Conservation (phyloP, 2,797 vertebrate genomes). For the Dicrostonyx torquatus region DNA sequence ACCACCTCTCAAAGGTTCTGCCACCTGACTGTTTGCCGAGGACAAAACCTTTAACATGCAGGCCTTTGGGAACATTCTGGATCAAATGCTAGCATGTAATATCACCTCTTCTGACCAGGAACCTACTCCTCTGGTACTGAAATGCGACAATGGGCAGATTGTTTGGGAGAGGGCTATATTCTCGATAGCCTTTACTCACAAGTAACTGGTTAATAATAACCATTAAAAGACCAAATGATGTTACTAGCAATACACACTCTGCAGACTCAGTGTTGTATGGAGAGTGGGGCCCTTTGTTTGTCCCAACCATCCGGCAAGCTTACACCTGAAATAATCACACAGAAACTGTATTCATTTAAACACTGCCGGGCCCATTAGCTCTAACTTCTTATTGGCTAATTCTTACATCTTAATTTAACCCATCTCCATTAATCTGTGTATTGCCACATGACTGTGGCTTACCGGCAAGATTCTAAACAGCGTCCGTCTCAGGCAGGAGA, state of each 20-base stretch:
- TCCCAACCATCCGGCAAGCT: too few relatives aligned
- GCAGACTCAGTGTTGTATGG: background rate
- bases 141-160: background rate
- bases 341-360: too few relatives aligned
- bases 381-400: too few relatives aligned
- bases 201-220: background rate
- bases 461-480: too few relatives aligned
- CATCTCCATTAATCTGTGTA: too few relatives aligned
- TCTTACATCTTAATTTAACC: too few relatives aligned
- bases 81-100: background rate
- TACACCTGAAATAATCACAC: too few relatives aligned
- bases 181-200: background rate
- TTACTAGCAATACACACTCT: background rate
- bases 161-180: background rate
- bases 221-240: background rate
- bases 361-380: too few relatives aligned
- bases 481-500: too few relatives aligned
- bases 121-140: background rate
- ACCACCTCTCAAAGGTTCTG: background rate
- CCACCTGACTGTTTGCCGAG: background rate
- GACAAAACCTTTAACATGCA: background rate
- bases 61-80: background rate
- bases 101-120: background rate
- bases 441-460: too few relatives aligned
- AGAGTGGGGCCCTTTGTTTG: too few relatives aligned